phyloP scores from a whole-genome alignment of 1,140 invertebrate species.

The Drosophila biarmipes region DNA sequence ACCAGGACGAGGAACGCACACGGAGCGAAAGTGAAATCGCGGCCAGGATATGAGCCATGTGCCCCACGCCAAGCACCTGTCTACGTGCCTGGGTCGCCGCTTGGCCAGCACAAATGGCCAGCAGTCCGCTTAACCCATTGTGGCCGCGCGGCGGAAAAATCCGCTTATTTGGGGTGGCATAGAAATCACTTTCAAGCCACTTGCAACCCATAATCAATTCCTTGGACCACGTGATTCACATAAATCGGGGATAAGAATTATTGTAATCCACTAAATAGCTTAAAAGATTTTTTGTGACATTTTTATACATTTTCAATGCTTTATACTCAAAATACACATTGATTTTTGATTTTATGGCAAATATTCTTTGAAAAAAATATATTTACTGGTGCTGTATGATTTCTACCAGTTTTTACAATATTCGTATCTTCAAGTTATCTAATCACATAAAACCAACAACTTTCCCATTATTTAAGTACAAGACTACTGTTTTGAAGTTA shows the following conservation, averaged over 20 bases:
- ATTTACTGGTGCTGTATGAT: too few relatives aligned
- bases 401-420: too few relatives aligned
- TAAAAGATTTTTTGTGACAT: too few relatives aligned
- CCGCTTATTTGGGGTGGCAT: too few relatives aligned
- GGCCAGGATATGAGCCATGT: slow-evolving; percentile 60
- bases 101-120: slow-evolving; percentile 17
- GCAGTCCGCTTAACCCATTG: slow-evolving; percentile 33
- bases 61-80: slow-evolving; percentile 37
- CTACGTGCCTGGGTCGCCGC: slow-evolving; percentile 35
- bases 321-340: too few relatives aligned
- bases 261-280: background rate
- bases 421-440: too few relatives aligned
- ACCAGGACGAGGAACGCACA: slow-evolving; percentile 15
- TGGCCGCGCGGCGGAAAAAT: background rate
- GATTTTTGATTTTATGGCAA: too few relatives aligned
- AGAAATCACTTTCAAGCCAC: background rate
- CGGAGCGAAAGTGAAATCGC: slow-evolving; percentile 71
- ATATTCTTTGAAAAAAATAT: too few relatives aligned
- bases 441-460: too few relatives aligned
- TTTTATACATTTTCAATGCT: too few relatives aligned
- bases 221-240: background rate
- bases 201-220: background rate
- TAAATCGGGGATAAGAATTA: background rate
- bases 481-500: background rate
- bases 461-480: background rate